Base-by-base conservation (phyloP, 1,140 invertebrate genomes). In the Hestina assimilis region DNA sequence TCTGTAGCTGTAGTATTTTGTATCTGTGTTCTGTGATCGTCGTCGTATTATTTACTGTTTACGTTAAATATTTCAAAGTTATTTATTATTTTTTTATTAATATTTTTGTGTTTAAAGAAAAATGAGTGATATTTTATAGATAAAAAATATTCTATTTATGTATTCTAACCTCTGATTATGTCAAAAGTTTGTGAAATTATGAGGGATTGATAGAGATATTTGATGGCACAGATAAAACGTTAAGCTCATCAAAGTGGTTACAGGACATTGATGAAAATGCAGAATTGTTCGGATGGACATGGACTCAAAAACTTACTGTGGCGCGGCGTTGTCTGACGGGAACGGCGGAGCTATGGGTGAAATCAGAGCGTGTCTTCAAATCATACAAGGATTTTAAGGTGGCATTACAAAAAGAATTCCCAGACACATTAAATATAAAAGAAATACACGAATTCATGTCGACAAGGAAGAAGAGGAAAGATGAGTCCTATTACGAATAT, bases 301-400 rank as follows among this genome's bases (percentile, higher is more conserved):
- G 46, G 11, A 7, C 11, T 0, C 56, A 62, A 38, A 38, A 50
- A n/a, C 26, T 65, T 0, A 15, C 63, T 4, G 17, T 69, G 1
- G 60, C 60, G 1, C 28, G 63, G 14, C 24, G 63, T 3, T 55
- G 53, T 2, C 24, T 69, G 0, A 31, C 42, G 0, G 59, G 62
- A 1, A 62, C 62, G 1, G 66, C 62, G n/a, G 23, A 14, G 9
- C 28, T 69, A 6, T 69, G 62, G 66, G 5, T 59, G 2, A 24
- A 14, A 5, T 7, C 55, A 0, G 66, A 31, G n/a, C 9, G n/a
- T 3, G 28, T 31, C 1, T 12, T 12, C n/a, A 31, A 31, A 11
- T 12, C 28, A 11, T 31, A 31, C 28, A 11, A 31, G 1, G 28
- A 31, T 12, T 12, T 31, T 12, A 11, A 12, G 3, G 28, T 12